Conservation (phyloP, 2,113 vertebrate genomes). For the Microtus richardsoni region DNA sequence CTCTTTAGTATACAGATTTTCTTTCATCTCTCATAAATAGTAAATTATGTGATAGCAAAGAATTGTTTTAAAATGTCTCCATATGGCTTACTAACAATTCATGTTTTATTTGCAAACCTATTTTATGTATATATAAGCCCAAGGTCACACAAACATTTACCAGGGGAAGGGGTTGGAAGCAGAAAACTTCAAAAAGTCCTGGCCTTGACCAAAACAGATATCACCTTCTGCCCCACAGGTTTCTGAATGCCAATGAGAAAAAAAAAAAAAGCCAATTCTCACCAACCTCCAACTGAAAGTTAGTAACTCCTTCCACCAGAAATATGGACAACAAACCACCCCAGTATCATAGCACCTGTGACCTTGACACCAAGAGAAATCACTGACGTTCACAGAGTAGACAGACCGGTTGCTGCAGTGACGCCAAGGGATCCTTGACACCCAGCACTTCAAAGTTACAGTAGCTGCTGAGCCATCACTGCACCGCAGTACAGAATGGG, state of each 20-base stretch:
- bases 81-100: neutral
- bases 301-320: neutral
- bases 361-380: neutral
- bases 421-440: neutral
- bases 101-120: neutral
- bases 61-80: neutral
- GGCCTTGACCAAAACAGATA: neutral
- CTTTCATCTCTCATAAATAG: neutral
- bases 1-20: neutral
- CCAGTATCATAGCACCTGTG: neutral
- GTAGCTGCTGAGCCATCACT: neutral
- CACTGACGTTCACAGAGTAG: neutral
- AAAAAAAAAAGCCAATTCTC: neutral
- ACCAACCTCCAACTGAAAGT: neutral
- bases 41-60: neutral
- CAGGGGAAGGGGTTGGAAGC: neutral
- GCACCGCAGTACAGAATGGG: neutral
- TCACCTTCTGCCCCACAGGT: neutral
- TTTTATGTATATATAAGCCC: neutral
- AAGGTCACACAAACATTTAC: neutral
- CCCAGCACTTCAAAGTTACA: neutral
- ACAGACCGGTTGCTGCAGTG: neutral
- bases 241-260: neutral
- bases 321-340: neutral
- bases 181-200: neutral